Percentiles rank a stretch among this genome's conserved stretches.
Conservation (phyloP, 2,888 invertebrate species). For the Ectemnius continuus region DNA sequence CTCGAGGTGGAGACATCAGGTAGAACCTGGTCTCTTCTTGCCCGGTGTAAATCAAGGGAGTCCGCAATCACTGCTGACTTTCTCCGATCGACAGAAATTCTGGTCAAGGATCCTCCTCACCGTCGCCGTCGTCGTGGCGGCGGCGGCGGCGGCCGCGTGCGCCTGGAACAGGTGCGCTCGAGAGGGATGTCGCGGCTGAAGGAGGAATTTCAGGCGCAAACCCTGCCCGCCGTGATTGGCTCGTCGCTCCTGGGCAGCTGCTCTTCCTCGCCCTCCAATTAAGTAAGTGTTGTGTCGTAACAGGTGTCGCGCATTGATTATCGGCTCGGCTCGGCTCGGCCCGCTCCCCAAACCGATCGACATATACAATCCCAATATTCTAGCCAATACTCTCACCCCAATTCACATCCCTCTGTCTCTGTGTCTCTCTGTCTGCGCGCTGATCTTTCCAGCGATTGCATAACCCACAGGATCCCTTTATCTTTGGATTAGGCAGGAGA, state of each 20-base stretch:
- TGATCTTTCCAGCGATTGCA: too few relatives aligned
- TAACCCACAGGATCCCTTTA: too few relatives aligned
- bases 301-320: conserved; percentile 64
- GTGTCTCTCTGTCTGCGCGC: too few relatives aligned
- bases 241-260: conserved; percentile 60
- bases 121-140: too few relatives aligned
- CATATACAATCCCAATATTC: conserved; percentile 54
- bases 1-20: neutral
- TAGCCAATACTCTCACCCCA: conserved; percentile 24
- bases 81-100: conserved; percentile 53
- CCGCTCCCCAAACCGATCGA: conserved; percentile 43
- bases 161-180: conserved; percentile 52
- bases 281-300: conserved; percentile 66
- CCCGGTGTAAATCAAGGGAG: conserved; percentile 38
- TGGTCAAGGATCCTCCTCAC: conserved; percentile 59
- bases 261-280: conserved; percentile 59
- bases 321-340: conserved; percentile 34
- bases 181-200: conserved; percentile 56
- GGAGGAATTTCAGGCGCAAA: conserved; percentile 57
- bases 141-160: conserved; percentile 18
- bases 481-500: too few relatives aligned
- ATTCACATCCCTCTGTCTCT: too few relatives aligned
- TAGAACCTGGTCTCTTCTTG: neutral
- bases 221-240: conserved; percentile 58
- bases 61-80: conserved; percentile 40